Evolutionary conservation across 1,140 invertebrate genomes (phyloP).

Genomic region (Aricia agestis): DNA sequence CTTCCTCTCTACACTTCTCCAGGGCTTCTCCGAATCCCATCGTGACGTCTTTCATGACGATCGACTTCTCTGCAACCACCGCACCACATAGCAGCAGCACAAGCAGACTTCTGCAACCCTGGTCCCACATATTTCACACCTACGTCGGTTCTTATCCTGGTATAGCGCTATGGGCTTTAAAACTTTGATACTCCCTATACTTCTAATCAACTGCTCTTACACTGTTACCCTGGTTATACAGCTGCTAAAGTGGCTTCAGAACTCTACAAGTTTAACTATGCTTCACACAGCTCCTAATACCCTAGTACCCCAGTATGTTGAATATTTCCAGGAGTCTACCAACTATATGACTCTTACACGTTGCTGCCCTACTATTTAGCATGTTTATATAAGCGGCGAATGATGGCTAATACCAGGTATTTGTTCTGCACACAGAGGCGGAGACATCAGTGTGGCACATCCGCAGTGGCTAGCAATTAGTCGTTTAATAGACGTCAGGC

Average conservation of each 20-base stretch:
- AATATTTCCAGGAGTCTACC: too few species aligned
- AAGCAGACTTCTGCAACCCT: not conserved
- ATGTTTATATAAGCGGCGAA: not conserved
- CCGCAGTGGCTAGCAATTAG: not conserved
- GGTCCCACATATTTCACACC: constrained; percentile 5
- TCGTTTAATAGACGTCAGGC: not conserved
- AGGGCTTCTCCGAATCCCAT: constrained; percentile 64
- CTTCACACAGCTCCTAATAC: not conserved
- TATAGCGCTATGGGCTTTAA: too few species aligned
- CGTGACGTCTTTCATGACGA: constrained; percentile 63
- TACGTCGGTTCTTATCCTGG: too few species aligned
- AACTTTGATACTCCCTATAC: too few species aligned
- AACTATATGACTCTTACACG: not conserved
- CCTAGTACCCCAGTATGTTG: not conserved
- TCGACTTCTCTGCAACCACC: constrained; percentile 31
- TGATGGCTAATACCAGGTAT: not conserved
- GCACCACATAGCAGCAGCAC: constrained; percentile 7
- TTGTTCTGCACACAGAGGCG: constrained; percentile 6
- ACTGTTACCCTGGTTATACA: too few species aligned
- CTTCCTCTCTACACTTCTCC: constrained; percentile 59
- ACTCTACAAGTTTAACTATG: too few species aligned
- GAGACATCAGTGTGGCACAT: not conserved
- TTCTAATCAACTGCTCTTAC: too few species aligned
- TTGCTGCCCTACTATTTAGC: not conserved
- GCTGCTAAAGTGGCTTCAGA: too few species aligned